Base-by-base conservation (phyloP, 2,113 vertebrate genomes). In the Albula glossodonta region DNA sequence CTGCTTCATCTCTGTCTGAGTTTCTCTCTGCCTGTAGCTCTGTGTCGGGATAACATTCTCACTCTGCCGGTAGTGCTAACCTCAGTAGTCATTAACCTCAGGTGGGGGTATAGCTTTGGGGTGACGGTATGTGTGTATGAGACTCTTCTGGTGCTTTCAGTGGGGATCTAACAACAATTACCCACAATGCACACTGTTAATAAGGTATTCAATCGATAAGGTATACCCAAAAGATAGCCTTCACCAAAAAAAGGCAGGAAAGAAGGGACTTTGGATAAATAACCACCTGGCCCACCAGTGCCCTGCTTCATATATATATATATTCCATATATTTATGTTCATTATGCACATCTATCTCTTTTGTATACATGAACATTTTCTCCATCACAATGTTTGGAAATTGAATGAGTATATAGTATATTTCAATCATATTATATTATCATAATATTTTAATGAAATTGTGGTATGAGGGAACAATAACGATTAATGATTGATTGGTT, bases 61-160 rank as follows among this genome's bases (percentile, higher is more conserved):
- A 78, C 50, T 9, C 78, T 89, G 53, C 83, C 22, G 56, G 50
- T 22, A 52, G 41, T 52, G 89, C 88, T 91, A 88, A 91, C 90
- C 51, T 15, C 31, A 41, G 31, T 41, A 41, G 31, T 41, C 41
- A 89, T 82, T 91, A 90, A 92, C 52, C 66, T 78, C 53, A 25
- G 56, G 4, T 74, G 84, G 41, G 56, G 52, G 70, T 80, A n/a
- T 78, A 57, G 4, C 51, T 11, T 50, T 79, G 6, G 31, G 70
- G 13, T 52, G 74, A 25, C 4, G 15, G 74, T 31, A 51, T 9
- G 31, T 41, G 31, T 4, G 12, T 50, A 19, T 52, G 74, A 13
- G n/a, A 22, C 8, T 31, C 4, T 11, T 2, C 22, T 74, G 70
- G 7, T 70, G 41, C 31, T 41, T 48, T 41, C 52, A 0, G 7